phyloP scores from a whole-genome alignment of 1,140 invertebrate genomes.

The Thaumetopoea pityocampa region DNA sequence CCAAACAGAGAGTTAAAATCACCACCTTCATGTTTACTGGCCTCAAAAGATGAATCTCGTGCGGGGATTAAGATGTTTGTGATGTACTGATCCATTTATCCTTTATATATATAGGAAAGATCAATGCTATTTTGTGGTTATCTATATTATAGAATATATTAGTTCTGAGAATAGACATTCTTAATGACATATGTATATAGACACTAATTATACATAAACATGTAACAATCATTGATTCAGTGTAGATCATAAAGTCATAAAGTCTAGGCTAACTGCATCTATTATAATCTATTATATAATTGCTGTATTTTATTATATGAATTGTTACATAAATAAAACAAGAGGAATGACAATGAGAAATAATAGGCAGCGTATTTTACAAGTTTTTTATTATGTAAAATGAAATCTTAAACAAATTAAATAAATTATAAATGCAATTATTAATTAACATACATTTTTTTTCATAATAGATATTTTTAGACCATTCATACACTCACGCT shows the following conservation, averaged over 20 bases:
- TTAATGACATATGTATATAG: constrained; percentile 20
- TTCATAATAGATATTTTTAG: too few species aligned
- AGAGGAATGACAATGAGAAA: background rate
- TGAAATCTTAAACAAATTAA: constrained; percentile 9
- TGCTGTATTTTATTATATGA: too few species aligned
- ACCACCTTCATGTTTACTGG: constrained; percentile 39
- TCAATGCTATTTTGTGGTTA: too few species aligned
- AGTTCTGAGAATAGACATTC: constrained; percentile 19
- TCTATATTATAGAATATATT: constrained; percentile 4
- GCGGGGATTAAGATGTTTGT: background rate
- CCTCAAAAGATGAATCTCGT: constrained; percentile 1
- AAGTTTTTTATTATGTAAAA: too few species aligned
- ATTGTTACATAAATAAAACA: background rate
- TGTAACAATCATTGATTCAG: constrained; percentile 9
- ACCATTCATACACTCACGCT: too few species aligned
- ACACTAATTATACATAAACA: constrained; percentile 19
- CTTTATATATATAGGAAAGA: constrained; percentile 24
- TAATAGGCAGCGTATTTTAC: too few species aligned
- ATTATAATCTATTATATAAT: background rate
- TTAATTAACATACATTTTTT: background rate
- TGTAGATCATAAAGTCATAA: constrained; percentile 11
- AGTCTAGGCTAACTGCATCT: constrained; percentile 5
- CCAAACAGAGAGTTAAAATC: constrained; percentile 34
- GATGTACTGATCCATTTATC: background rate
- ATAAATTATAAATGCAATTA: constrained; percentile 20